phyloP scores from a whole-genome alignment of 2,888 invertebrate genomes.

The Tachina grossa region DNA sequence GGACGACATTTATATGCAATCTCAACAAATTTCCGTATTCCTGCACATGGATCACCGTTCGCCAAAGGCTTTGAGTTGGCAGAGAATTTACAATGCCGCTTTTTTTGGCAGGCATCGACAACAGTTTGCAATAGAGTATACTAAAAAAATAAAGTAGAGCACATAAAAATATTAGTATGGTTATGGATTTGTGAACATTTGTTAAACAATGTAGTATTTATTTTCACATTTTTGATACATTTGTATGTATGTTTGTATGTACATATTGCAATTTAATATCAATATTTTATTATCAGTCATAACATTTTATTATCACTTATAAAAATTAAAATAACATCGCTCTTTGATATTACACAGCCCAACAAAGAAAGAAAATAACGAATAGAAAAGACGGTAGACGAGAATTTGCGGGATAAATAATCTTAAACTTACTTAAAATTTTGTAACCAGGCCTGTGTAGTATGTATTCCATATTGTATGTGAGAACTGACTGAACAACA shows the following conservation, averaged over 20 bases:
- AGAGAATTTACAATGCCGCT: conserved; percentile 94
- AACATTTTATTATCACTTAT: conserved; percentile 29
- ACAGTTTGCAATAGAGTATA: conserved; percentile 96
- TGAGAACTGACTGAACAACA: too few species aligned
- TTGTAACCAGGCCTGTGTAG: too few species aligned
- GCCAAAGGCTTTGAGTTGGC: conserved; percentile 92
- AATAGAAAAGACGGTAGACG: too few species aligned
- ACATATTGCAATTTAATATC: conserved; percentile 19
- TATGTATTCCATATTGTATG: too few species aligned
- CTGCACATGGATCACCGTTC: conserved; percentile 95
- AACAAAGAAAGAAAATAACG: too few species aligned
- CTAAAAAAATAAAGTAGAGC: conserved; percentile 83
- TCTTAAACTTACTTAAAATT: too few species aligned
- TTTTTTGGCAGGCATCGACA: conserved; percentile 96
- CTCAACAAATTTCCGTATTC: conserved; percentile 95
- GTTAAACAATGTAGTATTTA: conserved; percentile 31
- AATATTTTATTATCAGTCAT: too few species aligned
- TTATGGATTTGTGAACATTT: conserved; percentile 39
- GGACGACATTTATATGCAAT: conserved; percentile 98
- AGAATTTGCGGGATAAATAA: too few species aligned
- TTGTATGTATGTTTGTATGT: not conserved
- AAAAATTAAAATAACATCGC: too few species aligned
- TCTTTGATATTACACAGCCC: too few species aligned
- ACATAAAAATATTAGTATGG: conserved; percentile 12
- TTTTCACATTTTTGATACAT: conserved; percentile 1